Evolutionary conservation across 2,888 invertebrate species (phyloP), one percentile per base, ranked within the genome.

Genomic region (Drosophila mulleri): DNA sequence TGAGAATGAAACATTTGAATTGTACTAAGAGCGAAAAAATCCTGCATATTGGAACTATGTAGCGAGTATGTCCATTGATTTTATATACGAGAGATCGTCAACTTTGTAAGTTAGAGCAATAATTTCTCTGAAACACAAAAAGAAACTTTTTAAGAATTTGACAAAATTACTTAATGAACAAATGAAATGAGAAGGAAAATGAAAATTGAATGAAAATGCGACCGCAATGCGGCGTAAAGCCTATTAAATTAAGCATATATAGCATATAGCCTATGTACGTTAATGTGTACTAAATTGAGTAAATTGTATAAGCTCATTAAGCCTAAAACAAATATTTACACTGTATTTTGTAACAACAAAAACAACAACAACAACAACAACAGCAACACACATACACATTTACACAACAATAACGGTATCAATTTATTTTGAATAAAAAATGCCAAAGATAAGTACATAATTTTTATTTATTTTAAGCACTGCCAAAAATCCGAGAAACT

Each of bases 371-470:
- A 23, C n/a, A 66, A n/a, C n/a, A 79, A 67, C 68, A 63, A 78
- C 41, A 74, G 52, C 64, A 23, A 23, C n/a, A 26, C 26, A 26
- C 45, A 59, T 18, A 59, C 50, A 82, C 20, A 37, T 8, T 64
- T 60, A 76, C 29, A 62, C 48, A 68, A 67, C 67, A 76, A 66
- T 65, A 84, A 83, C 74, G 84, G 82, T 86, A 84, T 87, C 80
- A 61, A 79, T 84, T 84, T 88, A 89, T 89, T 85, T 89, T 86
- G 78, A 89, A 89, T 89, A 88, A 89, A 88, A 90, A 88, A 90
- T 89, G 88, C 88, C 88, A 88, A 88, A 88, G 88, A 88, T 85
- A 23, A 23, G 20, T 23, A 85, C 32, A 72, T 20, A 42, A 54
- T 63, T 67, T 29, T 58, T 50, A 57, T 63, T 69, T 39, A 42